Base-by-base conservation (phyloP, 1,140 invertebrate genomes). In the Aphaenogaster floridana region DNA sequence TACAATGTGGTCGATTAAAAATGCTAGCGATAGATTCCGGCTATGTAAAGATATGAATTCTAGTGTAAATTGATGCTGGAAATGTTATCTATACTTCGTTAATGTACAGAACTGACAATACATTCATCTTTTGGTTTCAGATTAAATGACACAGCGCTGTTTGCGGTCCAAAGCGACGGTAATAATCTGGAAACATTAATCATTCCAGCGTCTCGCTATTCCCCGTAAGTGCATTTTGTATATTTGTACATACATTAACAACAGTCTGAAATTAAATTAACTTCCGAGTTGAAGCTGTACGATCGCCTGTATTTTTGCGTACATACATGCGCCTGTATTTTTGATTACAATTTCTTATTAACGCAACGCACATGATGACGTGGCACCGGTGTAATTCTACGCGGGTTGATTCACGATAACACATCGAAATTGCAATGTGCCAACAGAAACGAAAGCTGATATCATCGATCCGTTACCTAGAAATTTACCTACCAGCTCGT, bases 391-490 rank as follows among this genome's bases (percentile, higher is more conserved):
- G 36, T 72, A 61, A 72, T 52, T 83, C 4, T 48, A 83, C 52
- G 28, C 4, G 39, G 39, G 42, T 28, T 74, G 68, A 72, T 42
- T 74, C 54, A 39, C 28, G 52, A 28, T 54, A 81, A 74, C 69
- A n/a, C 69, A 39, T 61, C 21, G 50, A 83, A 72, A 59, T 48
- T 74, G 69, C 69, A 39, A 48, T 42, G 80, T 39, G 68, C 81
- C 71, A 66, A 79, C 50, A 52, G 74, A 79, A 85, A 74, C 52
- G 71, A 77, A 66, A 71, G 45, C 48, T 79, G 76, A 86, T 77
- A 86, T 64, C 66, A 76, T 84, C 80, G 69, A 84, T 74, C 54
- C 69, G 80, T 36, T 84, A 84, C 80, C 80, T 76, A 76, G 80
- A 84, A 84, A 76, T 84, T 84, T 84, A 84, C 54, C 80, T 76